Base-by-base conservation (phyloP, 2,797 vertebrate genomes). In the Micromesistius poutassou region DNA sequence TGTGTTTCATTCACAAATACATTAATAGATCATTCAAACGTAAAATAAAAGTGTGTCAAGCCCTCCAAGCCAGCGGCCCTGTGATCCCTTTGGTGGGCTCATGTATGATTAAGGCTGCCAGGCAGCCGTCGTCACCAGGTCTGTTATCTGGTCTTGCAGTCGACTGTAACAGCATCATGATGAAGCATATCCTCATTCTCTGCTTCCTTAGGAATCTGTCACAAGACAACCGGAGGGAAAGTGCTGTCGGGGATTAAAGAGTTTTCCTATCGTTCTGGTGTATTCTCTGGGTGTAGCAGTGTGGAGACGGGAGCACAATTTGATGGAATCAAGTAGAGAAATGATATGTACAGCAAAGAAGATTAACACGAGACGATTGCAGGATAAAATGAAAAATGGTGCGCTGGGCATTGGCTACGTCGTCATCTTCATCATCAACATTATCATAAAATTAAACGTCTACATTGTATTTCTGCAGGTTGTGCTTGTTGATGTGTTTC, bases 141-240 rank as follows among this genome's bases (percentile, higher is more conserved):
- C 77, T 80, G 87, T 92, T 86, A 89, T 79, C 78, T 81, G 36
- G 82, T 83, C 78, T 88, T 85, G 79, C 80, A 42, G 88, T 89
- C 91, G 82, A 75, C 78, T 80, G 83, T 91, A 83, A 88, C 89
- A 77, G 78, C 16, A 5, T 90, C 91, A 91, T 83, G 86, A 86
- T 77, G 88, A 79, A 83, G 79, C 77, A 84, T 89, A 86, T 86
- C 90, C 85, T 85, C 38, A 86, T 92, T 85, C 89, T 81, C 88
- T 84, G 76, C 78, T 92, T 86, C 83, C 90, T 92, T 89, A 91
- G 91, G 90, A 89, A 91, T 92, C 72, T 83, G 76, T 75, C 89
- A 42, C 85, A 84, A 42, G 0, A 79, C 89, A 90, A 85, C 84
- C 81, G 33, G 79, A 78, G 77, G 79, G 79, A 71, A 87, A 74